These are phyloP conservation scores for Pantala flavescens DNA, from an alignment of 1,140 invertebrate genomes.

Conservation along the genomic window DNA sequence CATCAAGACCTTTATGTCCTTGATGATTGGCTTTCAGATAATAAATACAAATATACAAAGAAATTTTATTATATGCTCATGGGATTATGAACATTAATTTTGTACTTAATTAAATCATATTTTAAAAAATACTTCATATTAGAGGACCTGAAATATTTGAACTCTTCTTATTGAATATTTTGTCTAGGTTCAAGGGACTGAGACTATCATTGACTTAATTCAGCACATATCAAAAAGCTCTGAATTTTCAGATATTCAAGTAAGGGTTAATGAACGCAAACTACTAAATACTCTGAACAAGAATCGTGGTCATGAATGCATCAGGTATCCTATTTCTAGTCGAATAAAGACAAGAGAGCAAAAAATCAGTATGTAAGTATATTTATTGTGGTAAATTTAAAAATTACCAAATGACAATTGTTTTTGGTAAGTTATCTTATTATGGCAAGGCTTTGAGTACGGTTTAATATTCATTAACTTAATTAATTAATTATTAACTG, in stretches of 20 bases:
- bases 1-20: no score
- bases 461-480: neutral
- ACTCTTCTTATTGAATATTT: neutral
- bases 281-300: constrained; percentile 50
- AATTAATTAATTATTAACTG: constrained; percentile 20
- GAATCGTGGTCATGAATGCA: constrained; percentile 39
- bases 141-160: no score
- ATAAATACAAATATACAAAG: no score
- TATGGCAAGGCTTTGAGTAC: neutral
- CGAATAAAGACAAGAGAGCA: constrained; percentile 49
- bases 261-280: constrained; percentile 48
- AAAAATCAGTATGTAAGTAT: constrained; percentile 53
- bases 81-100: no score
- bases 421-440: no score
- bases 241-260: constrained; percentile 48
- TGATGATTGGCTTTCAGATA: no score
- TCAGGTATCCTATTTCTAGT: constrained; percentile 49
- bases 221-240: constrained; percentile 41
- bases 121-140: no score
- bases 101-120: no score
- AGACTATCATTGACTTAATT: constrained; percentile 36
- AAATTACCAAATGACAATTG: no score
- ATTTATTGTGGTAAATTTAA: neutral
- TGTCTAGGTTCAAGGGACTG: constrained; percentile 35
- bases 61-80: no score